Conservation (phyloP, 1,140 invertebrate species). For the Euura lappo region DNA sequence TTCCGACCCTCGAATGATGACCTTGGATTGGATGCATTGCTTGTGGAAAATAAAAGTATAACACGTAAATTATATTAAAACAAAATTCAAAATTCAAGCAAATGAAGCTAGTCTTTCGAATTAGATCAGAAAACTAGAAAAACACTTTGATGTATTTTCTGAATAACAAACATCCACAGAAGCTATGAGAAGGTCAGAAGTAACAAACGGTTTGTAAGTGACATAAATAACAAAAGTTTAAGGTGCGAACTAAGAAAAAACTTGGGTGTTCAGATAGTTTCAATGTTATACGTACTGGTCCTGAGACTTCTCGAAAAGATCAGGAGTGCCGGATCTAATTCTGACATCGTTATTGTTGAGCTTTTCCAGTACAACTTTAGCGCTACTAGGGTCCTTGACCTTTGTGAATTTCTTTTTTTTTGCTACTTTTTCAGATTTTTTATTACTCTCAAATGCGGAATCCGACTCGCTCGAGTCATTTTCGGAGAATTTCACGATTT, state of each 20-base stretch:
- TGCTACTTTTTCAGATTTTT: neutral
- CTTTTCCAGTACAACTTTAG: constrained; percentile 47
- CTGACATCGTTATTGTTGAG: constrained; percentile 30
- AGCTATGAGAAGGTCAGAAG: too few relatives aligned
- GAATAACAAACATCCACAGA: too few relatives aligned
- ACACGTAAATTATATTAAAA: neutral
- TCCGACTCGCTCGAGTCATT: neutral
- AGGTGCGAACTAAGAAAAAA: too few relatives aligned
- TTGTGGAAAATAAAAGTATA: neutral
- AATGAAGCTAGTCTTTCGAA: too few relatives aligned
- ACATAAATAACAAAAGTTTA: too few relatives aligned
- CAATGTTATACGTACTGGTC: neutral
- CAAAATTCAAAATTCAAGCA: too few relatives aligned
- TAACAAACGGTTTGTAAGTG: too few relatives aligned
- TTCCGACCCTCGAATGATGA: constrained; percentile 8
- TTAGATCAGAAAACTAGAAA: too few relatives aligned
- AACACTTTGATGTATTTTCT: too few relatives aligned
- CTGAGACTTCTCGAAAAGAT: constrained; percentile 1
- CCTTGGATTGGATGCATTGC: neutral
- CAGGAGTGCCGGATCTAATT: constrained; percentile 11
- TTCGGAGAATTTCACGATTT: neutral
- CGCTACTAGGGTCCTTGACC: constrained; percentile 40
- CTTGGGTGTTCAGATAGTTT: too few relatives aligned
- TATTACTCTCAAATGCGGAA: neutral
- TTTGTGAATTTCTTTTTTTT: constrained; percentile 15